phyloP scores from a whole-genome alignment of 2,113 vertebrate genomes.

The Anguilla japonica region DNA sequence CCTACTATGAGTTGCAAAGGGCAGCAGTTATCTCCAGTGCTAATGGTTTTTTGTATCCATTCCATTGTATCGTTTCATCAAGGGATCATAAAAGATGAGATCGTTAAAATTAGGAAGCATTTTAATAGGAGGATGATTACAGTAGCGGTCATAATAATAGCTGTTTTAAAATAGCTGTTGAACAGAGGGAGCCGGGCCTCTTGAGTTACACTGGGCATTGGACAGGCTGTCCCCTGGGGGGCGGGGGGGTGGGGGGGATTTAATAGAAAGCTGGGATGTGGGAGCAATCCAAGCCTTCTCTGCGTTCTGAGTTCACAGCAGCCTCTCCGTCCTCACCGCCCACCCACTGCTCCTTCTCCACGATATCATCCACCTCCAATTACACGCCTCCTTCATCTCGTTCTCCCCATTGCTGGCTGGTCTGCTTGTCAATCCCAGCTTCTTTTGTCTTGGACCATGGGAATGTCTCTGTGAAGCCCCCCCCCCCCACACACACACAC shows the following conservation, averaged over 20 bases:
- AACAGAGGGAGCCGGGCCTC: constrained; percentile 26
- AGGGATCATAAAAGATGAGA: constrained; percentile 20
- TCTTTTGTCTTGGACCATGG: neutral
- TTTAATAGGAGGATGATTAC: constrained; percentile 48
- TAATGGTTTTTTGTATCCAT: neutral
- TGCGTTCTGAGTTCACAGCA: constrained; percentile 51
- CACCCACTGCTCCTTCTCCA: neutral
- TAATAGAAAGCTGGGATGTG: too few relatives aligned
- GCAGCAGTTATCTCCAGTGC: neutral
- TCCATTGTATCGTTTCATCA: neutral
- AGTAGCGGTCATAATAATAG: constrained; percentile 39
- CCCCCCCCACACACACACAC: neutral
- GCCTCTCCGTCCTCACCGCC: neutral
- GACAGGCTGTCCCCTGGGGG: too few relatives aligned
- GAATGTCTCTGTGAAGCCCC: neutral
- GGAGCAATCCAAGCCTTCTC: constrained; percentile 24
- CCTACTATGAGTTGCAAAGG: neutral
- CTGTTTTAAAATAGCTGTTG: neutral
- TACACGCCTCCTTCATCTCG: neutral
- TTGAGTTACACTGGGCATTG: too few relatives aligned
- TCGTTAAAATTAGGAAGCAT: constrained; percentile 36
- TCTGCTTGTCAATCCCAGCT: neutral
- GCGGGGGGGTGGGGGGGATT: too few relatives aligned
- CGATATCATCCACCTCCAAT: neutral
- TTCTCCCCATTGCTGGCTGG: neutral